These are phyloP conservation scores for Thalassaphorura encarpata DNA, from an alignment of 1,140 invertebrate genomes.

Conservation along the genomic window DNA sequence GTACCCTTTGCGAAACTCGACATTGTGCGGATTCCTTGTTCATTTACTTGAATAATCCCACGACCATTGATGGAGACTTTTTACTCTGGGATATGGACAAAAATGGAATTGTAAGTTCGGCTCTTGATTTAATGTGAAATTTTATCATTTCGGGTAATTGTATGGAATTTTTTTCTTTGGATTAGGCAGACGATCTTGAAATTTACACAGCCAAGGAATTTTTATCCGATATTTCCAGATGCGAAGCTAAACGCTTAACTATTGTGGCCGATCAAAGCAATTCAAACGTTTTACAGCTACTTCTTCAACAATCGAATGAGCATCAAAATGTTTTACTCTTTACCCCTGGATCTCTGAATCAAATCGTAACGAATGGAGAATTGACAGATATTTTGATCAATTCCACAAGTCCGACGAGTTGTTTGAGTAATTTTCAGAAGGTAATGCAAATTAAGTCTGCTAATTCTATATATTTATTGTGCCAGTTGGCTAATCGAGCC, in stretches of 20 bases:
- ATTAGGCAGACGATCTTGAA: constrained; percentile 41
- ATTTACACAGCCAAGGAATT: constrained; percentile 43
- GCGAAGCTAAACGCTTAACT: constrained; percentile 42
- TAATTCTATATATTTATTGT: neutral
- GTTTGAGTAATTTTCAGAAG: constrained; percentile 38
- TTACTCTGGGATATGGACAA: constrained; percentile 45
- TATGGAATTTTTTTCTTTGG: neutral
- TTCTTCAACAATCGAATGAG: constrained; percentile 34
- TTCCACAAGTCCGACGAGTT: constrained; percentile 36
- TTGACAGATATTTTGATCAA: constrained; percentile 40
- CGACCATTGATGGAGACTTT: constrained; percentile 41
- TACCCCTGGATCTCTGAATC: constrained; percentile 35
- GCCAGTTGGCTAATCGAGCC: neutral
- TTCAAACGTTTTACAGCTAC: constrained; percentile 39
- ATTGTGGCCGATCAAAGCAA: constrained; percentile 45
- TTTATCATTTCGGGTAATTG: constrained; percentile 13
- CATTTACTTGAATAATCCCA: constrained; percentile 45
- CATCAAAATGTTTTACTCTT: constrained; percentile 41
- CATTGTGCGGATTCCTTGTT: constrained; percentile 46
- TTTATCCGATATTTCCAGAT: constrained; percentile 40
- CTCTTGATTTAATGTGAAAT: constrained; percentile 4
- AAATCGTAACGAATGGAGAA: constrained; percentile 39
- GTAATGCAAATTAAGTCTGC: constrained; percentile 34
- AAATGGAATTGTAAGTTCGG: constrained; percentile 42
- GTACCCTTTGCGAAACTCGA: constrained; percentile 39